Evolutionary conservation across 1,140 invertebrate species (phyloP), one percentile per base, ranked within the genome.

Genomic region (Piezodorus guildinii): DNA sequence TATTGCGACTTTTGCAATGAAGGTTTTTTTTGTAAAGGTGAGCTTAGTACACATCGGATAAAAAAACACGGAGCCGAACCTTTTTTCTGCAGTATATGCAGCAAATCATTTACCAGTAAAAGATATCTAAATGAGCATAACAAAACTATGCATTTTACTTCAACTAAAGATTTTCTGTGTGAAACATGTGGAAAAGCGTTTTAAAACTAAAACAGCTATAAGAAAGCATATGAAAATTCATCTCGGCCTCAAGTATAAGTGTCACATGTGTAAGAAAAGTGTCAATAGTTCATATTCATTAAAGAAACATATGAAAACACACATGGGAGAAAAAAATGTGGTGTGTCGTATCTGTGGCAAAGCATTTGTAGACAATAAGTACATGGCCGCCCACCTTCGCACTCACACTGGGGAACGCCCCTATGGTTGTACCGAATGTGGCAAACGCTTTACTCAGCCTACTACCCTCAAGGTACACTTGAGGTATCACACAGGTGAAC

Each of bases 381-480:
- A 58, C 49, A 27, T 65, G 44, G 44, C 34, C n/a, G 68, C 65
- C 21, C 78, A 81, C 66, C 77, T 76, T 68, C 76, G 74, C 70
- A 72, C 70, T 9, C 78, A 80, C 30, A 71, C 72, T 6, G 75
- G 72, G 0, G 73, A 74, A n/a, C 78, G 78, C 62, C 79, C 78
- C 0, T 76, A 74, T 51, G 72, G 72, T 14, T 80, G 79, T 63
- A 74, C 75, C 9, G 72, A 74, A 44, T 80, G 78, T 65, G 62
- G 65, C 14, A 87, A 87, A 69, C 80, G 82, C 0, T 87, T 86
- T 70, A 85, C 84, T 43, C 78, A 85, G 12, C 74, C 85, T 62
- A 85, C 86, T 67, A 85, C 86, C 68, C 71, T 87, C 3, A 86
- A 85, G 69, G 85, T 85, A 6, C 85, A 88, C 68, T 72, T 82